These are phyloP conservation scores for Chymomyza fuscimana DNA, from an alignment of 2,888 invertebrate species.

Conservation along the genomic window DNA sequence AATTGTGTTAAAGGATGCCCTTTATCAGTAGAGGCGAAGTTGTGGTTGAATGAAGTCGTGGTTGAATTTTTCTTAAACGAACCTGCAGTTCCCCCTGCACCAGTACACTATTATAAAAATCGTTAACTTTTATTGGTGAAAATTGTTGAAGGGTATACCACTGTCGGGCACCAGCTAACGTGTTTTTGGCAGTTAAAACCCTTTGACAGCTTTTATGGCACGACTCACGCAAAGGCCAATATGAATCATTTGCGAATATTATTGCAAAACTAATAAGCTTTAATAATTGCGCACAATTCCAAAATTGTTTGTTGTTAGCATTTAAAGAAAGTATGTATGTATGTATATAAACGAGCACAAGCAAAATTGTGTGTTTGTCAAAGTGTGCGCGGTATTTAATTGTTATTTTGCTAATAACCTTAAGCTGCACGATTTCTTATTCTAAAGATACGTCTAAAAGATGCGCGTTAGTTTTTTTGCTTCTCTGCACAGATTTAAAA, in stretches of 20 bases:
- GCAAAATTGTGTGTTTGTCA: not conserved
- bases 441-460: not conserved
- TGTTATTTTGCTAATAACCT: not conserved
- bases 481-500: slow-evolving; percentile 38
- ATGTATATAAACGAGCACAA: not conserved
- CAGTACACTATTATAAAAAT: no score
- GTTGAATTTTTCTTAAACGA: no score
- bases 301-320: slow-evolving; percentile 35
- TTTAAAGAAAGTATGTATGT: slow-evolving; percentile 24
- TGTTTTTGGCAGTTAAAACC: not conserved
- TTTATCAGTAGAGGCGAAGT: no score
- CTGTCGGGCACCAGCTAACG: not conserved
- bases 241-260: slow-evolving; percentile 35
- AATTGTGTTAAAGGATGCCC: no score
- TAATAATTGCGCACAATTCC: slow-evolving; percentile 45
- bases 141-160: no score
- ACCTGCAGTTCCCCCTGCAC: no score
- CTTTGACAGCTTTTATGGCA: not conserved
- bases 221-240: not conserved
- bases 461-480: no score
- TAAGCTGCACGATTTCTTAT: slow-evolving; percentile 25
- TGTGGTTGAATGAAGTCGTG: no score
- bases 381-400: slow-evolving; percentile 25
- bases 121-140: no score
- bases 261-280: slow-evolving; percentile 7